Evolutionary conservation across 2,797 vertebrate species (phyloP).

Genomic region (Labroides dimidiatus): DNA sequence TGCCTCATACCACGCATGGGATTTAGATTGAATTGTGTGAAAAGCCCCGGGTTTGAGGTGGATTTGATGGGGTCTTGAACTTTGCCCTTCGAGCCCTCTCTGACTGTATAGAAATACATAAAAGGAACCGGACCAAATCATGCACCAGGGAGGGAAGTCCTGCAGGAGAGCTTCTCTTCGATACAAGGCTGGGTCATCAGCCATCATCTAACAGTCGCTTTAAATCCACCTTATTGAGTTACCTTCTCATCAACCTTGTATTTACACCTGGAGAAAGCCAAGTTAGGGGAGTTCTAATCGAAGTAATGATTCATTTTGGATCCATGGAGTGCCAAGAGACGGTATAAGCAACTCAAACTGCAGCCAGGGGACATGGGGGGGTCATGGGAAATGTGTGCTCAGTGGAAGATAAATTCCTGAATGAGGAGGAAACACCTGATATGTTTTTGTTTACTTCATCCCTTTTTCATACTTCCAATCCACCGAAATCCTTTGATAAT

Average conservation of each 20-base stretch:
- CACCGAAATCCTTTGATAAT: slow-evolving; percentile 52
- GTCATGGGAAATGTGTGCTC: slow-evolving; percentile 54
- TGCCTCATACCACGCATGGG: slow-evolving; percentile 64
- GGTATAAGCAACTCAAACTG: slow-evolving; percentile 45
- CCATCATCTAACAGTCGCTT: slow-evolving; percentile 41
- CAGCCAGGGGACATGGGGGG: slow-evolving; percentile 31
- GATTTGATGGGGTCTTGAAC: slow-evolving; percentile 72
- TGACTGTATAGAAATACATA: slow-evolving; percentile 54
- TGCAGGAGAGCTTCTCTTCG: slow-evolving; percentile 40
- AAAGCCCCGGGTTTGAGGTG: slow-evolving; percentile 67
- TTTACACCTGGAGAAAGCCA: slow-evolving; percentile 65
- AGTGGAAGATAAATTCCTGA: slow-evolving; percentile 40
- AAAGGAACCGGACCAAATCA: slow-evolving; percentile 50
- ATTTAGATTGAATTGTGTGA: slow-evolving; percentile 76
- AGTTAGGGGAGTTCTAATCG: slow-evolving; percentile 48
- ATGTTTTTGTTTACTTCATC: slow-evolving; percentile 41
- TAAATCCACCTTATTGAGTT: slow-evolving; percentile 74
- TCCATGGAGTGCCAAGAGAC: slow-evolving; percentile 48
- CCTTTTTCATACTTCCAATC: slow-evolving; percentile 30
- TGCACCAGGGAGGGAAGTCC: slow-evolving; percentile 38
- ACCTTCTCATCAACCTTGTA: slow-evolving; percentile 59
- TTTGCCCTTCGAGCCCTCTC: slow-evolving; percentile 31
- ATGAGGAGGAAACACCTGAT: slow-evolving; percentile 15
- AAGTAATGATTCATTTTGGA: slow-evolving; percentile 70
- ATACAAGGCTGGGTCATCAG: slow-evolving; percentile 30